These are phyloP conservation scores for Eumaeus atala DNA, from an alignment of 1,140 invertebrate genomes.

Conservation along the genomic window DNA sequence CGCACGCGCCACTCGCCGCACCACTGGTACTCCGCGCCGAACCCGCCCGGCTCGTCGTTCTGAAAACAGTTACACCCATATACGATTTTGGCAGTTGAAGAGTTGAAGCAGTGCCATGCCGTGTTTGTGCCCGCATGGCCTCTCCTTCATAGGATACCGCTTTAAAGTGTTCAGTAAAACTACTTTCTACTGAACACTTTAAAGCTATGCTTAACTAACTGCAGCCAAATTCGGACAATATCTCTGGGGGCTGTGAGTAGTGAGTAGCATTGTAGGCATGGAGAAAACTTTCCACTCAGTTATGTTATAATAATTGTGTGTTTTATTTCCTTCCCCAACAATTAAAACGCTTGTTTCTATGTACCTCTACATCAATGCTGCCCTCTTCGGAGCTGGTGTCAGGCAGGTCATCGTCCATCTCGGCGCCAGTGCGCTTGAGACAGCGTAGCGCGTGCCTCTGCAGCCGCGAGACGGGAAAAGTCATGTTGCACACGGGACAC, in stretches of 20 bases:
- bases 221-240: too few species aligned
- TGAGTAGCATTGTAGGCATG: too few species aligned
- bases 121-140: too few species aligned
- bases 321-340: not conserved
- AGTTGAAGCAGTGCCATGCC: too few species aligned
- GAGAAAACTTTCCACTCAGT: too few species aligned
- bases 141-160: too few species aligned
- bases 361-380: constrained; percentile 67
- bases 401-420: constrained; percentile 49
- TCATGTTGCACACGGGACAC: constrained; percentile 51
- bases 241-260: too few species aligned
- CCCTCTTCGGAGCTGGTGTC: constrained; percentile 59
- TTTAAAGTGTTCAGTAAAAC: too few species aligned
- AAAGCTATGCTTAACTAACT: too few species aligned
- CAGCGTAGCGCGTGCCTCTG: constrained; percentile 55
- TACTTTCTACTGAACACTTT: too few species aligned
- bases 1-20: constrained; percentile 63
- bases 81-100: too few species aligned
- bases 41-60: constrained; percentile 50
- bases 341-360: not conserved
- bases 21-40: constrained; percentile 62
- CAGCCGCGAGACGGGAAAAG: constrained; percentile 39
- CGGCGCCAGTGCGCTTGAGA: constrained; percentile 50
- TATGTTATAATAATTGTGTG: not conserved
- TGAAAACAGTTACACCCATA: too few species aligned